phyloP scores from a whole-genome alignment of 2,113 vertebrate species.

The Scytalopus superciliaris region DNA sequence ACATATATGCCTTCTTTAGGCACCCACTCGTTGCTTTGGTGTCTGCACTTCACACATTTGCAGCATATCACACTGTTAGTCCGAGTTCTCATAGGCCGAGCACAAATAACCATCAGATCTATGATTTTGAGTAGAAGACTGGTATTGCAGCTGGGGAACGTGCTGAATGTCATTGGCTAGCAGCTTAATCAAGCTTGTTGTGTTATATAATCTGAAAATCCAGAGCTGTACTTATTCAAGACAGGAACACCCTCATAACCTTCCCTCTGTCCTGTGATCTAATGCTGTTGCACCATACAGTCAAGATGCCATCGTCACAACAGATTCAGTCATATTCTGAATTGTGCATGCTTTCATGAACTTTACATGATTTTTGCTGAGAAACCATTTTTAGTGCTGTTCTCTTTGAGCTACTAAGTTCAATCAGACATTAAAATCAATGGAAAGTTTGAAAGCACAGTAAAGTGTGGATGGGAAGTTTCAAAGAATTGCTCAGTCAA shows the following conservation, averaged over 20 bases:
- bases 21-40: neutral
- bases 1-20: neutral
- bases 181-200: neutral
- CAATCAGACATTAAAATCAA: neutral
- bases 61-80: neutral
- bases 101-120: neutral
- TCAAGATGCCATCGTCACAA: neutral
- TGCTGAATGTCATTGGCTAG: neutral
- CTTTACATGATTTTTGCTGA: neutral
- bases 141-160: neutral
- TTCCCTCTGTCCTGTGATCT: neutral
- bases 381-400: neutral
- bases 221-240: neutral
- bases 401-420: neutral
- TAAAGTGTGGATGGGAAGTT: neutral
- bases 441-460: neutral
- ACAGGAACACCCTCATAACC: neutral
- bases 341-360: neutral
- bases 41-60: neutral
- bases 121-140: neutral
- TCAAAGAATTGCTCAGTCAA: neutral
- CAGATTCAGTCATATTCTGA: neutral
- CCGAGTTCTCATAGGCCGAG: neutral
- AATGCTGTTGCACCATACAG: neutral
- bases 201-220: neutral